phyloP scores from a whole-genome alignment of 1,140 invertebrate species.

The Acromyrmex charruanus region DNA sequence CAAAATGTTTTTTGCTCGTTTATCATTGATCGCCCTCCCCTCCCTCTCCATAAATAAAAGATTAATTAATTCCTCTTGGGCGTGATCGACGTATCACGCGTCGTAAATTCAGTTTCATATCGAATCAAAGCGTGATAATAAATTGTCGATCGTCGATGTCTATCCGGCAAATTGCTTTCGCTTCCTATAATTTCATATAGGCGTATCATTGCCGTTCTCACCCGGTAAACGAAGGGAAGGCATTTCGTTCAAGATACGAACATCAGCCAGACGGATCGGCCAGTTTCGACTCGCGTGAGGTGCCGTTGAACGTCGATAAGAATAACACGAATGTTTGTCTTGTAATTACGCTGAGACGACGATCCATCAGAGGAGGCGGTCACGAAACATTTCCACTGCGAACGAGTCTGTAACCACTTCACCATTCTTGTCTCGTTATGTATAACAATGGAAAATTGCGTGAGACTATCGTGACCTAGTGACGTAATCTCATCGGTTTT shows the following conservation, averaged over 20 bases:
- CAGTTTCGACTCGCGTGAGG: constrained; percentile 33
- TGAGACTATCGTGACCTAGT: not conserved
- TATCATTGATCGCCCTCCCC: not conserved
- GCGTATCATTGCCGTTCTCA: not conserved
- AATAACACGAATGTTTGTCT: constrained; percentile 59
- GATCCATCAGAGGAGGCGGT: constrained; percentile 38
- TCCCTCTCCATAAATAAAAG: not conserved
- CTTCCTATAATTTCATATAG: constrained; percentile 1
- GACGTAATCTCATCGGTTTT: not conserved
- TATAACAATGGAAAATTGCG: not conserved
- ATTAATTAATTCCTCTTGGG: constrained; percentile 20
- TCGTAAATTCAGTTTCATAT: constrained; percentile 12
- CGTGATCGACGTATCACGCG: not conserved
- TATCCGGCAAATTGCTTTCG: constrained; percentile 32
- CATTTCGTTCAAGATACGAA: constrained; percentile 23
- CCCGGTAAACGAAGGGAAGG: not conserved
- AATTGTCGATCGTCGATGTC: constrained; percentile 22
- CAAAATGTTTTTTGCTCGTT: constrained; percentile 33
- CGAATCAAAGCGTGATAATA: constrained; percentile 18
- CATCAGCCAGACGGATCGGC: not conserved
- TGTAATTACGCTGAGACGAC: constrained; percentile 55
- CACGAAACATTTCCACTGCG: constrained; percentile 49
- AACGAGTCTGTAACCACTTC: constrained; percentile 39
- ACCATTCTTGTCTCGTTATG: constrained; percentile 27
- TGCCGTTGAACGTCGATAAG: constrained; percentile 53